Evolutionary conservation across 2,797 vertebrate species (phyloP).

Genomic region (Rhodeus uyekii): DNA sequence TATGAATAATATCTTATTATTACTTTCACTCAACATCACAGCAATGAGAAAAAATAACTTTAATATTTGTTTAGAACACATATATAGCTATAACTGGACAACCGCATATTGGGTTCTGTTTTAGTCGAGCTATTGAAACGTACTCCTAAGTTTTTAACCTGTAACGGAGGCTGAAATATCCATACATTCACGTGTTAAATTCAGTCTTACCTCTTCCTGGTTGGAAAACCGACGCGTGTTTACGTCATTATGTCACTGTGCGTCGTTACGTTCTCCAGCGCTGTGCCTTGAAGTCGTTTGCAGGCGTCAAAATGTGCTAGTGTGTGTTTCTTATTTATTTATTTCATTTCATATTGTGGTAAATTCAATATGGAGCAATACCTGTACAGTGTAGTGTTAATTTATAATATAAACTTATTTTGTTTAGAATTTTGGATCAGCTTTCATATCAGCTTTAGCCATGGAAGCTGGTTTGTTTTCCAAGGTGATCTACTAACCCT

Average conservation of each 20-base stretch:
- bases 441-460: neutral
- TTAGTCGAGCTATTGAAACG: neutral
- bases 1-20: no score
- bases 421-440: no score
- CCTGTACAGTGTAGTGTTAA: no score
- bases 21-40: neutral
- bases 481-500: neutral
- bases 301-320: neutral
- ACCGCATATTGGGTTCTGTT: neutral
- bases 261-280: neutral
- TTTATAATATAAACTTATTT: no score
- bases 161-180: neutral
- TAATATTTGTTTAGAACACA: neutral
- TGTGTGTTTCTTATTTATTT: no score
- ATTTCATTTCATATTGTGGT: no score
- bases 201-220: slow-evolving; percentile 59
- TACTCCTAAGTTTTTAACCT: neutral
- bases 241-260: slow-evolving; percentile 34
- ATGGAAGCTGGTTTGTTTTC: neutral
- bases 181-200: neutral
- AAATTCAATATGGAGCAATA: no score
- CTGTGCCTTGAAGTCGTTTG: neutral
- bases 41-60: neutral
- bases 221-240: slow-evolving; percentile 12
- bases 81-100: neutral